These are phyloP conservation scores for Flexamia atlantica DNA, from an alignment of 2,888 invertebrate species.

Conservation along the genomic window DNA sequence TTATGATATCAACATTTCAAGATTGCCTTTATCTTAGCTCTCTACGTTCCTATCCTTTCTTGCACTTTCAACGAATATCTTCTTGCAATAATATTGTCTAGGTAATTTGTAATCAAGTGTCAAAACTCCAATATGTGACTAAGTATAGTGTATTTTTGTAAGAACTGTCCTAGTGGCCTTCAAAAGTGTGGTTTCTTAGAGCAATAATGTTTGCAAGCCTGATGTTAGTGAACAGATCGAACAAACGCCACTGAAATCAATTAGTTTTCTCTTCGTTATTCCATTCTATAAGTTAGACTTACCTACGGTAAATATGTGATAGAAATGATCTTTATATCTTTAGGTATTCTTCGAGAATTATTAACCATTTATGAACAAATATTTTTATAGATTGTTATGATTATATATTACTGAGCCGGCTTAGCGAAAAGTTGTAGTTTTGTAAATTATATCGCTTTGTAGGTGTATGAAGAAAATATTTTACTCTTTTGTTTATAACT, in stretches of 20 bases:
- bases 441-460: slow-evolving; percentile 59
- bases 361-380: slow-evolving; percentile 60
- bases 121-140: slow-evolving; percentile 43
- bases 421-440: slow-evolving; percentile 53
- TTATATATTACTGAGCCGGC: slow-evolving; percentile 56
- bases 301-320: slow-evolving; percentile 60
- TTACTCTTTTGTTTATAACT: slow-evolving; percentile 58
- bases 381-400: slow-evolving; percentile 63
- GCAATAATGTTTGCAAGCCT: slow-evolving; percentile 55
- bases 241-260: slow-evolving; percentile 54
- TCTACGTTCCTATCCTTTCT: slow-evolving; percentile 48
- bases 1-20: slow-evolving; percentile 28
- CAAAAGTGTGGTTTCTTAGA: slow-evolving; percentile 46
- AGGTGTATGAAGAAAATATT: slow-evolving; percentile 52
- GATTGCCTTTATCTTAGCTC: slow-evolving; percentile 40
- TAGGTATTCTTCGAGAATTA: slow-evolving; percentile 54
- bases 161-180: slow-evolving; percentile 60
- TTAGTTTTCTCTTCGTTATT: slow-evolving; percentile 35
- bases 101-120: neutral
- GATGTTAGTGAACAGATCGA: slow-evolving; percentile 28
- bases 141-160: slow-evolving; percentile 61
- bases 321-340: slow-evolving; percentile 62
- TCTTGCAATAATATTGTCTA: slow-evolving; percentile 50
- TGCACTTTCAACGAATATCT: slow-evolving; percentile 53
- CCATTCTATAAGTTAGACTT: slow-evolving; percentile 55